Percentiles rank a stretch among this genome's conserved stretches.
phyloP scores from a whole-genome alignment of 2,113 vertebrate species.

The Embiotoca jacksoni region DNA sequence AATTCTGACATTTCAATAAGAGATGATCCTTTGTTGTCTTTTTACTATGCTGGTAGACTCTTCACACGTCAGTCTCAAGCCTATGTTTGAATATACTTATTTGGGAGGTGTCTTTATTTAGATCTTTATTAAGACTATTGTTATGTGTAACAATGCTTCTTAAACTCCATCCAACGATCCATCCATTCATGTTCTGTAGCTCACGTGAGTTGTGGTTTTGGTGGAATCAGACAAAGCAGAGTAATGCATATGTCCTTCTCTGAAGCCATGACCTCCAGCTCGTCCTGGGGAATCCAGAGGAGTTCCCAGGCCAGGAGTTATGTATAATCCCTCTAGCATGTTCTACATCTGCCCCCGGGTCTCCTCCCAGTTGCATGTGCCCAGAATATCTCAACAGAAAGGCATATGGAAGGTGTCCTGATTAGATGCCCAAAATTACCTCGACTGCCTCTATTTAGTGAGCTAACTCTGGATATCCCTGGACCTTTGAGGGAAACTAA shows the following conservation, averaged over 20 bases:
- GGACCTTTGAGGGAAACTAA: background rate
- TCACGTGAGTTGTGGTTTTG: background rate
- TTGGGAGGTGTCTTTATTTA: no score
- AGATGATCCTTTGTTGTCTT: no score
- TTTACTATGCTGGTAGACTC: no score
- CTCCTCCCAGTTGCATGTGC: constrained; percentile 17
- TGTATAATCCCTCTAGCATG: constrained; percentile 36
- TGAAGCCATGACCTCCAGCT: constrained; percentile 28
- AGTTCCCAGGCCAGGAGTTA: constrained; percentile 38
- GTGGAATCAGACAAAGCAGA: constrained; percentile 1
- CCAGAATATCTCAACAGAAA: constrained; percentile 34
- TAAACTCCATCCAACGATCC: background rate
- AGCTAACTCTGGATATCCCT: constrained; percentile 6
- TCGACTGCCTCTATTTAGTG: constrained; percentile 13
- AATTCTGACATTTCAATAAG: no score
- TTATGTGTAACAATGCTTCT: background rate
- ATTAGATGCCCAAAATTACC: constrained; percentile 26
- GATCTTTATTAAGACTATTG: background rate
- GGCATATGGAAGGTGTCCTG: constrained; percentile 31
- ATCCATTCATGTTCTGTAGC: background rate
- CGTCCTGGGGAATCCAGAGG: constrained; percentile 19
- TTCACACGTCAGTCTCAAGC: no score
- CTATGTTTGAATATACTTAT: no score
- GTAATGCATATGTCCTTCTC: background rate
- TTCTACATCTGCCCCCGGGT: constrained; percentile 27